Base-by-base conservation (phyloP, 2,888 invertebrate species). In the Andrena marginata region DNA sequence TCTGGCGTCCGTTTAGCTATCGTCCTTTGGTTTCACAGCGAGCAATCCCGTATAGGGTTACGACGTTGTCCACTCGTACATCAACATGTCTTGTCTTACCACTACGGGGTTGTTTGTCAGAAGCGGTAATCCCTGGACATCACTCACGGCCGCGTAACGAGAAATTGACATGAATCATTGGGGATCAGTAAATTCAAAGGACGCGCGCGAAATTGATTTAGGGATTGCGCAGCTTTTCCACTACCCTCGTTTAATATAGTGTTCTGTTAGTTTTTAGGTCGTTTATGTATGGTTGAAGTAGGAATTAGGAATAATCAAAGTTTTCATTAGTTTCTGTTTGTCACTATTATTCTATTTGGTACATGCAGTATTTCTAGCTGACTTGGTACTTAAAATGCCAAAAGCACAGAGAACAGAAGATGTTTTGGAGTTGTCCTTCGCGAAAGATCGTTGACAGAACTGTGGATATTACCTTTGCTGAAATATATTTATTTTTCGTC, bases 1-100 rank as follows among this genome's bases (percentile, higher is more conserved):
- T 92, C 91, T 87, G 88, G 85, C 89, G 89, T 87, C 90, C 81
- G 78, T 87, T 89, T 88, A 84, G 88, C 88, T 85, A 86, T 88
- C 86, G 85, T 85, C 82, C 84, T 85, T 75, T 79, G 75, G 72
- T 82, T 70, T 76, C 77, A 49, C 75, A 69, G 67, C 33, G 69
- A 42, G 67, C 85, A 80, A 85, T 82, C 79, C 87, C 73, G 77
- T 59, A 48, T 59, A 59, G 49, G 54, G 68, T 60, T 69, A 72
- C 64, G 60, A 69, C 79, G 63, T 65, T 74, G 74, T 74, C 80
- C 77, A 80, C 63, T 77, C 87, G 82, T 89, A 85, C 71, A 85
- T 87, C 89, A 89, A 89, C 82, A 80, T 85, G 82, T 83, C 85
- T 84, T 80, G 88, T 85, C 87, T 84, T 85, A 85, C 84, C 65